Evolutionary conservation across 2,113 vertebrate species (phyloP).

Genomic region (Sarotherodon lohbergeri): DNA sequence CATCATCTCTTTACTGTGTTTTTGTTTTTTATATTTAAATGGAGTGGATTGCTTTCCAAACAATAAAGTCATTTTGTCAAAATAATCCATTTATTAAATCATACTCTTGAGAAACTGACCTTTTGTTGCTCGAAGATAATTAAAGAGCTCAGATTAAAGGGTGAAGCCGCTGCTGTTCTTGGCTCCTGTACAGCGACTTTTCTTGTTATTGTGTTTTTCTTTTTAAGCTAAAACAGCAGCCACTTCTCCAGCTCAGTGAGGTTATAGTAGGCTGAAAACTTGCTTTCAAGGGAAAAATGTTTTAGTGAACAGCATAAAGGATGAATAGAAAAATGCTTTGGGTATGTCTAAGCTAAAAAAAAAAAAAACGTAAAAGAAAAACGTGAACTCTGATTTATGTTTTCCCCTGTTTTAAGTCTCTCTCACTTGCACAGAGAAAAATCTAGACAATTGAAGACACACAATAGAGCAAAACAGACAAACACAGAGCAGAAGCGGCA

Average conservation of each 20-base stretch:
- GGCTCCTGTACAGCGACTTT: background rate
- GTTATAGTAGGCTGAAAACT: background rate
- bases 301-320: background rate
- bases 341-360: background rate
- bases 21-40: background rate
- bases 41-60: background rate
- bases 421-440: background rate
- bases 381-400: background rate
- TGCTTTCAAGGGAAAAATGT: background rate
- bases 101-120: background rate
- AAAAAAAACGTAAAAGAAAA: fast-evolving
- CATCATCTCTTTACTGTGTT: background rate
- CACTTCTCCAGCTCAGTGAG: background rate
- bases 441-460: background rate
- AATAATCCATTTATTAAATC: background rate
- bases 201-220: background rate
- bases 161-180: background rate
- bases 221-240: background rate
- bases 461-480: background rate
- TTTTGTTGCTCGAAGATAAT: background rate
- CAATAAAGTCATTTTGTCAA: background rate
- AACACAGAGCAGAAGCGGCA: background rate
- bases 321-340: background rate
- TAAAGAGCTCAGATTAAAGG: background rate
- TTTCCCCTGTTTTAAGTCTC: background rate